phyloP scores from a whole-genome alignment of 2,797 vertebrate genomes.

The Falco cherrug region DNA sequence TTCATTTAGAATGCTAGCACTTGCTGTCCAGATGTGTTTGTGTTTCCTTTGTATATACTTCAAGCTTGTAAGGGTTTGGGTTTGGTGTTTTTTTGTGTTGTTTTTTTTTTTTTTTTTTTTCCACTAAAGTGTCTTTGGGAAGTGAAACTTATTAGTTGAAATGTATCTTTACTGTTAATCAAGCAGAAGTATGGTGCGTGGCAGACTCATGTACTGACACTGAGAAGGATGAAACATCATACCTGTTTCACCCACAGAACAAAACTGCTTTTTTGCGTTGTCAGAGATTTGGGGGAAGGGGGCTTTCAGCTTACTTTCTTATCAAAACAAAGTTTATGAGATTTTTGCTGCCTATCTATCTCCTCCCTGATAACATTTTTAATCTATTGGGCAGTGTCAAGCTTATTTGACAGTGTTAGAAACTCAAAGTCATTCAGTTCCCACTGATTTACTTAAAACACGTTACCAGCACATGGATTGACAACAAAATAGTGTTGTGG shows the following conservation, averaged over 20 bases:
- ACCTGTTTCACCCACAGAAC: not conserved
- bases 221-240: not conserved
- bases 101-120: not conserved
- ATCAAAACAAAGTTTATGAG: not conserved
- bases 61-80: not conserved
- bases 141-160: not conserved
- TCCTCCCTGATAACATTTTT: not conserved
- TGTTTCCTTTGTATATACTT: not conserved
- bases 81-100: no score
- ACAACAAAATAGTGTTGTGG: not conserved
- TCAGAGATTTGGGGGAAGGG: not conserved
- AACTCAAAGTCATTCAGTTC: not conserved
- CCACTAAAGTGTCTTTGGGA: not conserved
- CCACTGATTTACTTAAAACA: not conserved
- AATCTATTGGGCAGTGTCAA: not conserved
- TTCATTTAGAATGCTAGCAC: not conserved
- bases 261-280: not conserved
- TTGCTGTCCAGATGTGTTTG: not conserved
- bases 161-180: not conserved
- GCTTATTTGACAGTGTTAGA: not conserved
- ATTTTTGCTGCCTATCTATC: not conserved
- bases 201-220: not conserved
- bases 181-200: not conserved
- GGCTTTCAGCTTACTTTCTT: not conserved
- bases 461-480: not conserved